Conservation (phyloP, 1,140 invertebrate species). For the Cotesia vestalis region DNA sequence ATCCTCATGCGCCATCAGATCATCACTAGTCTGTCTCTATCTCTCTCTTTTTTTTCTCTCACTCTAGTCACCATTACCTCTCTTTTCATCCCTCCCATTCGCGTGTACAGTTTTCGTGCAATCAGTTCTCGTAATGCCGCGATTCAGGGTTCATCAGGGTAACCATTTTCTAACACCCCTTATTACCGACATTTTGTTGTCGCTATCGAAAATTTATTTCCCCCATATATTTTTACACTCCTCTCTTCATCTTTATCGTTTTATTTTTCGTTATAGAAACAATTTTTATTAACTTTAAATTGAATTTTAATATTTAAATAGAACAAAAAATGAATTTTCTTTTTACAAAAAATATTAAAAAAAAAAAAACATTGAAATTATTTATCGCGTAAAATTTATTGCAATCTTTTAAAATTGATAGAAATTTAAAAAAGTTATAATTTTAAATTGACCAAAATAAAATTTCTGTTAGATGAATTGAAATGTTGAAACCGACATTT, state of each 20-base stretch:
- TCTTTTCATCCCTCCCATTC: not conserved
- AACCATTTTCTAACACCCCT: slow-evolving; percentile 62
- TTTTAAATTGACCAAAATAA: no score
- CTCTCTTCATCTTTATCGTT: not conserved
- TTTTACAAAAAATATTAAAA: no score
- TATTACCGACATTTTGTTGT: slow-evolving; percentile 59
- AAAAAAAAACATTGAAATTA: no score
- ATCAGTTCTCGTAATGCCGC: slow-evolving; percentile 60
- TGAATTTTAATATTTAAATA: no score
- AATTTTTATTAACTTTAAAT: no score
- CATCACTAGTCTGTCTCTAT: not conserved
- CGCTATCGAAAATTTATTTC: slow-evolving; percentile 27
- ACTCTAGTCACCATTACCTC: not conserved
- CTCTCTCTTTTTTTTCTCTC: not conserved
- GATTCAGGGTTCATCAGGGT: slow-evolving; percentile 61
- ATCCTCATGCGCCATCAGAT: slow-evolving; percentile 2
- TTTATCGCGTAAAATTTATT: no score
- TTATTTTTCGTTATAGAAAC: not conserved
- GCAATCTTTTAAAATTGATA: no score
- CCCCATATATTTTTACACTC: not conserved
- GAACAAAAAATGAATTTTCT: no score
- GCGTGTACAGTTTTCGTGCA: slow-evolving; percentile 48
- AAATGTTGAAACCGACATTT: not conserved
- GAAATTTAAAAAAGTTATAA: no score
- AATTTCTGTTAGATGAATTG: no score